Evolutionary conservation across 64 coral and sea anemone genomes (phyloP).

Genomic region (Anthopleura sola): DNA sequence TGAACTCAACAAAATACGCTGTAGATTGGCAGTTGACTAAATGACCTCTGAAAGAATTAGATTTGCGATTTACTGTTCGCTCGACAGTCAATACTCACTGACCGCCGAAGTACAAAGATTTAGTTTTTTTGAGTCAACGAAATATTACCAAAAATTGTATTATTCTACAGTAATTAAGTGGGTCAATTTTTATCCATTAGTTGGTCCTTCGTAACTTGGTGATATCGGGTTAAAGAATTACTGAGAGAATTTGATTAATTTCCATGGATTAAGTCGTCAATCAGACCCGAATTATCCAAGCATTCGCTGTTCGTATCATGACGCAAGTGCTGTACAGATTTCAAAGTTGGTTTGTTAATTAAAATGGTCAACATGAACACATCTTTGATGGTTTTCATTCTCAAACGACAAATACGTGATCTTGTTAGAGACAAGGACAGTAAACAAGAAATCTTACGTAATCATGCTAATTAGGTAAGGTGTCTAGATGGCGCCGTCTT

Average conservation of each 20-base stretch:
- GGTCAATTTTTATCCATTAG: background rate
- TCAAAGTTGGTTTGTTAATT: background rate
- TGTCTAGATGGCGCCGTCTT: no score
- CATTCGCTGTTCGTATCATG: background rate
- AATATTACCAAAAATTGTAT: background rate
- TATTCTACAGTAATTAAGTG: background rate
- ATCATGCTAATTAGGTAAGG: no score
- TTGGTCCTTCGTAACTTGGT: background rate
- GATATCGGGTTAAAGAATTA: background rate
- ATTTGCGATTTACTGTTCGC: background rate
- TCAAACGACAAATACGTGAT: background rate
- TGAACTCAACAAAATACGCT: conserved; percentile 19
- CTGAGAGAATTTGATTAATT: background rate
- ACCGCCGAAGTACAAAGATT: background rate
- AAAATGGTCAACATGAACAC: background rate
- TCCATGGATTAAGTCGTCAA: background rate
- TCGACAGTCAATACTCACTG: background rate
- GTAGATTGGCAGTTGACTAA: background rate
- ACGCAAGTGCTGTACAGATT: background rate
- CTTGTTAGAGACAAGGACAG: background rate
- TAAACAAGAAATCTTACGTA: background rate
- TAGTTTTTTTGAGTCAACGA: background rate
- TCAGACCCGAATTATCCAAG: background rate
- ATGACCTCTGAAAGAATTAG: background rate
- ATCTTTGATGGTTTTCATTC: background rate